These are phyloP conservation scores for Sebastes minor DNA, from an alignment of 2,797 vertebrate genomes.

Conservation along the genomic window DNA sequence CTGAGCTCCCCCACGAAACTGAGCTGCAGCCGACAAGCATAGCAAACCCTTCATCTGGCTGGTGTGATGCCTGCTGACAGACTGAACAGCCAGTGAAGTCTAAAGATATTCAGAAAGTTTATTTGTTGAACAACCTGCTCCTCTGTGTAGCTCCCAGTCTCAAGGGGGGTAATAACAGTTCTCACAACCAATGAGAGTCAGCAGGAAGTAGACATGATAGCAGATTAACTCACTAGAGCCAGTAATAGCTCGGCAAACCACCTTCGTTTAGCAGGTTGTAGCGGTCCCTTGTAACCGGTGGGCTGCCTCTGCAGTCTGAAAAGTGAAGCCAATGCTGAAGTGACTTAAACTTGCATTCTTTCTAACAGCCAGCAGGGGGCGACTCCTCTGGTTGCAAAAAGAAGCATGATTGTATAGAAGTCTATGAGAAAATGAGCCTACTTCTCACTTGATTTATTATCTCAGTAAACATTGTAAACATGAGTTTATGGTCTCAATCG, in stretches of 20 bases:
- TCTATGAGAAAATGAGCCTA: accelerated
- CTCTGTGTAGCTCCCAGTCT: background rate
- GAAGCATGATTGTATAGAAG: too few species aligned
- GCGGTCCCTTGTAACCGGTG: too few species aligned
- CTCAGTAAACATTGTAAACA: too few species aligned
- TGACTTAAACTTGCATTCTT: too few species aligned
- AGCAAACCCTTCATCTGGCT: background rate
- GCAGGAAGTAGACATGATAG: background rate
- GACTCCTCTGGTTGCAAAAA: too few species aligned
- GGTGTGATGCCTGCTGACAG: background rate
- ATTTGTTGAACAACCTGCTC: background rate
- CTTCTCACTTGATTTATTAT: too few species aligned
- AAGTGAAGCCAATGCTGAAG: too few species aligned
- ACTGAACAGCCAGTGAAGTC: background rate
- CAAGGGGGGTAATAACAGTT: background rate
- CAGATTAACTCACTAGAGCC: background rate
- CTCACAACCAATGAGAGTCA: background rate
- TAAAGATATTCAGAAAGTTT: conserved; percentile 1
- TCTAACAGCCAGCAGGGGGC: too few species aligned
- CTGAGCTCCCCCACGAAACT: background rate
- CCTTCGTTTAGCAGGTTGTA: background rate
- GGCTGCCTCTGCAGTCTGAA: too few species aligned
- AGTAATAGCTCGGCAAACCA: background rate
- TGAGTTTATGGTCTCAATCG: too few species aligned
- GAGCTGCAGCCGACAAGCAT: background rate